Evolutionary conservation across 2,888 invertebrate species (phyloP).

Genomic region (Stenoptilia bipunctidactyla): DNA sequence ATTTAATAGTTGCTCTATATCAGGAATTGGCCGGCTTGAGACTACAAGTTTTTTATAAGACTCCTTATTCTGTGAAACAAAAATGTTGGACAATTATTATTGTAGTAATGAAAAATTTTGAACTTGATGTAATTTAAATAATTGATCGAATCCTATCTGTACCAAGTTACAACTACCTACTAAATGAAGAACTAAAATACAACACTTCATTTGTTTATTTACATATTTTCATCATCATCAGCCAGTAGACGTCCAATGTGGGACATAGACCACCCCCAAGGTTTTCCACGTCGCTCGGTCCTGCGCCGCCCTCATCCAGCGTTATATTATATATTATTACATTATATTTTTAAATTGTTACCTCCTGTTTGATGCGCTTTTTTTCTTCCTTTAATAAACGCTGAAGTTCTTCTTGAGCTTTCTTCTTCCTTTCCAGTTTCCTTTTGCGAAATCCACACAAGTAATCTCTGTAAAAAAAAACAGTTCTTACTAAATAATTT

Average conservation of each 20-base stretch:
- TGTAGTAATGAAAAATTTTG: no score
- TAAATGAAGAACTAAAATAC: no score
- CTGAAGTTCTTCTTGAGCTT: slow-evolving; percentile 80
- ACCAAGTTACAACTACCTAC: no score
- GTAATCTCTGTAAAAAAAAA: slow-evolving; percentile 76
- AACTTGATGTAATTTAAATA: no score
- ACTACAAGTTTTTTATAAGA: slow-evolving; percentile 80
- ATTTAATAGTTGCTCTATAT: slow-evolving; percentile 75
- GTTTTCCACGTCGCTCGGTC: no score
- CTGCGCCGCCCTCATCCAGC: no score
- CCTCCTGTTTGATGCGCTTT: slow-evolving; percentile 81
- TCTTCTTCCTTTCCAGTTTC: slow-evolving; percentile 81
- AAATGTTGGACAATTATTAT: no score
- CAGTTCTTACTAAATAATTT: no score
- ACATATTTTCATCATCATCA: no score
- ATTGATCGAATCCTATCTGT: no score
- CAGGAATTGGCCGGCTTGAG: slow-evolving; percentile 79
- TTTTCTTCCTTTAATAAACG: slow-evolving; percentile 80
- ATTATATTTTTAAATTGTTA: slow-evolving; percentile 23
- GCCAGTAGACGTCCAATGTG: no score
- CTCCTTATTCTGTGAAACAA: slow-evolving; percentile 69
- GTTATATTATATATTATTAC: not conserved
- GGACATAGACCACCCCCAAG: no score
- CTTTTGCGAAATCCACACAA: slow-evolving; percentile 85
- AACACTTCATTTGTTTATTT: not conserved